Evolutionary conservation across 2,113 vertebrate species (phyloP), one percentile per base, ranked within the genome.

Genomic region (Albula goreensis): DNA sequence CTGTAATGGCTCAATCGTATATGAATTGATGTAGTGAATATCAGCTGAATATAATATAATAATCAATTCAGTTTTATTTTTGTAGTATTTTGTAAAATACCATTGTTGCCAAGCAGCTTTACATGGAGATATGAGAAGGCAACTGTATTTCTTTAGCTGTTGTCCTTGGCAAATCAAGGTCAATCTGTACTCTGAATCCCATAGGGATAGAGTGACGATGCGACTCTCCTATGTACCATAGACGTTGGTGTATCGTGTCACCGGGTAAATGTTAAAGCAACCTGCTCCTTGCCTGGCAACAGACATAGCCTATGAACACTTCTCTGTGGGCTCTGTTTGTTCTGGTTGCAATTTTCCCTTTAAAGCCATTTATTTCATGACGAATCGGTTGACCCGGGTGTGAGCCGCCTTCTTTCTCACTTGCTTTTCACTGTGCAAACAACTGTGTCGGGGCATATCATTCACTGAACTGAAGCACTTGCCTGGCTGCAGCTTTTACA

Each of bases 111-210:
- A 41, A 41, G 31, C 31, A 41, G 31, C 31, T 41, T 63, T 53
- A 50, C 25, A 17, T 57, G n/a, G 31, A 80, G 78, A 52, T 78
- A 78, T 78, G 17, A 12, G 74, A 56, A 82, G 66, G 50, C 66
- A 25, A 57, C 78, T 88, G 19, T 25, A 79, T 88, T 56, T 49
- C 50, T 80, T 82, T 86, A 88, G 88, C 52, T 48, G 87, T 78
- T 88, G 88, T 91, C 89, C 89, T 87, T 92, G 84, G 5, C 70
- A 77, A 50, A 15, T 87, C 70, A 90, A 89, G 88, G 89, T 88
- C 87, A 91, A 91, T 85, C 80, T 85, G 48, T 88, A 80, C 85
- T 41, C 83, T 80, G 79, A 86, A 88, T 90, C 80, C 53, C 85
- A 86, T 83, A 60, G 85, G 70, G 57, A 88, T 87, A 88, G 25